Percentiles rank a stretch among this genome's conserved stretches.
Evolutionary conservation across 53 echinoderm and acorn worm genomes (phyloP).

Genomic region (Mesocentrotus franciscanus): DNA sequence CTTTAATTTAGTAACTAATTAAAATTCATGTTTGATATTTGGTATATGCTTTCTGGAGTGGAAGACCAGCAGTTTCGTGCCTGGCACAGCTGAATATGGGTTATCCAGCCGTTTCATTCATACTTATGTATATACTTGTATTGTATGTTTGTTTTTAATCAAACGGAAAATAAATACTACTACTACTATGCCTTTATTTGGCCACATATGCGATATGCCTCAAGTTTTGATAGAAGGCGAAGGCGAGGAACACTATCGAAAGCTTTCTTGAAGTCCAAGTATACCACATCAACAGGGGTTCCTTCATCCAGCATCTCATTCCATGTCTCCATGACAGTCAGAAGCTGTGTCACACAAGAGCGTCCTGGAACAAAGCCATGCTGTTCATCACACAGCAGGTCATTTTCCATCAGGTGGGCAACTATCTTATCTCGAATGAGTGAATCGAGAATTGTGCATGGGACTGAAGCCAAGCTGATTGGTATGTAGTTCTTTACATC

Average conservation of each 20-base stretch:
- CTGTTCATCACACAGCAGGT: background rate
- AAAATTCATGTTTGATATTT: too few species aligned
- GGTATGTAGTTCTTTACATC: conserved; percentile 18
- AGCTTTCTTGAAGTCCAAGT: conserved; percentile 5
- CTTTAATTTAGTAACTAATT: too few species aligned
- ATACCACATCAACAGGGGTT: background rate
- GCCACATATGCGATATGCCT: background rate
- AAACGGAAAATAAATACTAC: too few species aligned
- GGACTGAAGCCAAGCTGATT: background rate
- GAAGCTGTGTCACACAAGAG: background rate
- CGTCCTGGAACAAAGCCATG: background rate
- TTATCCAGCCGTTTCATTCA: too few species aligned
- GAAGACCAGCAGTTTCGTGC: too few species aligned
- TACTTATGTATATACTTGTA: too few species aligned
- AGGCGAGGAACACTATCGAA: background rate
- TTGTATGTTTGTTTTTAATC: too few species aligned
- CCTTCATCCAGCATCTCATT: background rate
- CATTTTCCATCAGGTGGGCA: background rate
- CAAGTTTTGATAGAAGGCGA: background rate
- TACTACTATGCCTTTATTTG: background rate
- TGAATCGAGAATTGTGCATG: conserved; percentile 29
- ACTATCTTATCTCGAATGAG: conserved; percentile 36
- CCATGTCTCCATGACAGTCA: background rate
- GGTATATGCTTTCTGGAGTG: too few species aligned
- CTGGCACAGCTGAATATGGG: too few species aligned